Evolutionary conservation across 2,113 vertebrate species (phyloP), one percentile per base, ranked within the genome.

Genomic region (Oreotrochilus melanogaster): DNA sequence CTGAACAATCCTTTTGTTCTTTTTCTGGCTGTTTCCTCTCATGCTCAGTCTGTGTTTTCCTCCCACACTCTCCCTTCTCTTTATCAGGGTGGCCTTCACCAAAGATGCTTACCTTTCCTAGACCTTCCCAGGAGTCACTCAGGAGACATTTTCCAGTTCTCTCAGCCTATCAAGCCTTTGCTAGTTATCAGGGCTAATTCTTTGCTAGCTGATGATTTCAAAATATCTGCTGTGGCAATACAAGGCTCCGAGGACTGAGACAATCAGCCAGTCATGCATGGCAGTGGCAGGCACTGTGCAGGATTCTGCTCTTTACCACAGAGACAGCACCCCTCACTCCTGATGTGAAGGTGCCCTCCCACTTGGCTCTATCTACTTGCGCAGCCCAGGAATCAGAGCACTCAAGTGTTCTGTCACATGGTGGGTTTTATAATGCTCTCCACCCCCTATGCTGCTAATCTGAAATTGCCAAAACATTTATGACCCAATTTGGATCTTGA

Each of bases 381-480:
- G 7, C 75, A 96, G 75, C 47, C 56, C 2, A 35, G 58, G 58
- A 39, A 83, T 80, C 71, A 24, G 88, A 19, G 90, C 75, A 35
- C 56, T 86, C 85, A 64, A 42, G 75, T 88, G 69, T 50, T 82
- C 62, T 4, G 4, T 71, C 87, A 88, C 82, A 18, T 65, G 78
- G 54, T 3, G 2, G 66, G 75, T 67, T 95, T 90, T 78, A 73
- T 60, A 94, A 93, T 71, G 47, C 79, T 23, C 82, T 76, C 71
- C 75, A 31, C 30, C 25, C 79, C 65, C 71, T 66, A 23, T 0
- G 0, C 56, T 0, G 12, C 90, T 89, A 56, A 90, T 92, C 67
- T 71, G 69, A 92, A 88, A 86, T 31, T 83, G 81, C 82, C 75
- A 83, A 83, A 96, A 92, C 61, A 67, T 74, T 94, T 83, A 62